Base-by-base conservation (phyloP, 2,797 vertebrate genomes). In the Melanotaenia boesemani region DNA sequence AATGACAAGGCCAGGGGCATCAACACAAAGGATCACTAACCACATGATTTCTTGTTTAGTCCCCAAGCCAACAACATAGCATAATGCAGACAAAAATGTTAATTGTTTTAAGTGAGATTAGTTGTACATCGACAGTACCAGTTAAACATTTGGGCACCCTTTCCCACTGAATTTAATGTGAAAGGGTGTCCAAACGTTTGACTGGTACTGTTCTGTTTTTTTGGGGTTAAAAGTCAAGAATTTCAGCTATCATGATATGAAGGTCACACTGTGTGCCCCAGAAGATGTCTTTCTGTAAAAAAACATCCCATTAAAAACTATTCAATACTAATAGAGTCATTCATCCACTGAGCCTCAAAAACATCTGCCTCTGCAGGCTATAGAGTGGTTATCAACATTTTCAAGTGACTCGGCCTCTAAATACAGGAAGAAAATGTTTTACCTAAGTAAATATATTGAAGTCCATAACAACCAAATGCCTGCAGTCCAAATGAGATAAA, bases 361-460 rank as follows among this genome's bases (percentile, higher is more conserved):
- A 72, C 68, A 79, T 77, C 56, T 71, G 22, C 54, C 78, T 83
- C 63, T 63, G 68, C 57, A 69, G 76, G 68, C 71, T 72, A 52
- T 57, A 72, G 56, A 86, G 76, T 84, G 73, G 67, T 70, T 84
- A 83, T 89, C 75, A 83, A 77, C 82, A 74, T 67, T 71, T 86
- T 70, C 26, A 89, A 85, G 80, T 80, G 48, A 70, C 70, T 69
- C 10, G 0, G 16, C 8, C 36, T 65, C 8, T 48, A 28, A 64
- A 64, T 41, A 28, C 28, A 34, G 26, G 15, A 37, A 64, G 6
- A 44, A 6, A 5, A 18, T 6, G 41, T 16, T 13, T 44, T n/a
- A 22, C 46, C n/a, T 9, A 1, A 50, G 8, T n/a, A 9, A 22
- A 50, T n/a, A 1, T 50, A n/a, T n/a, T n/a, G 20, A 8, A 10